Evolutionary conservation across 2,888 invertebrate species (phyloP), one percentile per base, ranked within the genome.

Genomic region (Boloria euphrosyne): DNA sequence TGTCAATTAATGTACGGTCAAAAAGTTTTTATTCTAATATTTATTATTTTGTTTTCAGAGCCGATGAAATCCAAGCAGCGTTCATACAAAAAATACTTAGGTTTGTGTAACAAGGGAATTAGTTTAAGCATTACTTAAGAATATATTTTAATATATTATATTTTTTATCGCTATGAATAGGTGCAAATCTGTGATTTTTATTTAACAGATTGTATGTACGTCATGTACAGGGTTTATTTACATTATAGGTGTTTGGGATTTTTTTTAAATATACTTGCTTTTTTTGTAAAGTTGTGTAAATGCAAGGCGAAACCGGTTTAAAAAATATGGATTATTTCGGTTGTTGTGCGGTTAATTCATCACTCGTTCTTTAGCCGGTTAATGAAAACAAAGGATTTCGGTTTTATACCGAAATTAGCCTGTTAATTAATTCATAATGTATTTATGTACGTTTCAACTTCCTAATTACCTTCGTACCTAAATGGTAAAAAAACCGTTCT

Each of bases 11-110:
- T 22, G 22, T 31, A 10, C 10, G 1, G 10, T 0, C 31, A 46
- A 7, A 22, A 10, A 55, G 10, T 61, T 58, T 50, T 46, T 51
- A 16, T 4, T 27, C 14, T 50, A 54, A 60, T n/a, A n/a, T 52
- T 59, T 66, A 63, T 70, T 22, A 57, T 66, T 71, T 70, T 67
- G n/a, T 55, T 86, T 88, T 52, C 87, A 92, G 92, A 74, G 92
- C 92, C 47, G 89, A 90, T 65, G 83, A 89, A 77, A 86, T 92
- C 71, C 92, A 92, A 79, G 74, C 81, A 49, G 86, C 83, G 27
- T 92, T 92, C 71, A 82, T 92, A 74, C 77, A 89, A 73, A 87
- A 82, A 71, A 81, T 92, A 72, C 65, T 87, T 1, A 80, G 77
- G 46, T 67, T 50, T 31, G 59, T 59, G 6, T 59, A 47, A 59